Evolutionary conservation across 2,797 vertebrate genomes (phyloP).

Genomic region (Coranthus polyacanthus): DNA sequence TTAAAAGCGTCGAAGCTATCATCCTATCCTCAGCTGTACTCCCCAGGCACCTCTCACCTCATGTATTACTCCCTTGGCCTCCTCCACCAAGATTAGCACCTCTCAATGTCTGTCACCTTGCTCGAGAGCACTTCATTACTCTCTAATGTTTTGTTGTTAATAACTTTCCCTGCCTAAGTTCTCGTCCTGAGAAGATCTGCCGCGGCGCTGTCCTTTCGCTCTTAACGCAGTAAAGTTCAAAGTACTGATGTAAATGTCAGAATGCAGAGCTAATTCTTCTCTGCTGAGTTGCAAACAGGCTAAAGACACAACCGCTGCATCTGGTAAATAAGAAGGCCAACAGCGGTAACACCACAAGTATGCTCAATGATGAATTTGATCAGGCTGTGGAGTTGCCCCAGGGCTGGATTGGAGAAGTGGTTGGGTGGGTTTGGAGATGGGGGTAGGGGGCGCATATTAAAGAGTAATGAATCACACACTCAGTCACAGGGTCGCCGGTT

Average conservation of each 20-base stretch:
- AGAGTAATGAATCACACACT: constrained; percentile 89
- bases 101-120: constrained; percentile 41
- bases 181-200: constrained; percentile 8
- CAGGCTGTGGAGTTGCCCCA: constrained; percentile 79
- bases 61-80: constrained; percentile 33
- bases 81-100: constrained; percentile 45
- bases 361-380: constrained; percentile 82
- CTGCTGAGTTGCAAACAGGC: constrained; percentile 53
- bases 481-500: constrained; percentile 87
- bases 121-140: constrained; percentile 41
- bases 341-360: constrained; percentile 77
- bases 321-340: constrained; percentile 77
- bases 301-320: constrained; percentile 66
- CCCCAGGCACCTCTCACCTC: constrained; percentile 50
- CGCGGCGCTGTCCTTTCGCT: constrained; percentile 11
- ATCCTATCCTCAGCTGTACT: constrained; percentile 24
- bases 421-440: constrained; percentile 74
- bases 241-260: constrained; percentile 50
- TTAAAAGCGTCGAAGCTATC: constrained; percentile 21
- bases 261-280: constrained; percentile 57
- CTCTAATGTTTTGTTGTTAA: constrained; percentile 22
- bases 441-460: constrained; percentile 81
- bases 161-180: constrained; percentile 8
- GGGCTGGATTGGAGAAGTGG: constrained; percentile 78
- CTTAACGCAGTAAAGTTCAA: constrained; percentile 10